Evolutionary conservation across 2,888 invertebrate species (phyloP).

Genomic region (Endomychus coccineus): DNA sequence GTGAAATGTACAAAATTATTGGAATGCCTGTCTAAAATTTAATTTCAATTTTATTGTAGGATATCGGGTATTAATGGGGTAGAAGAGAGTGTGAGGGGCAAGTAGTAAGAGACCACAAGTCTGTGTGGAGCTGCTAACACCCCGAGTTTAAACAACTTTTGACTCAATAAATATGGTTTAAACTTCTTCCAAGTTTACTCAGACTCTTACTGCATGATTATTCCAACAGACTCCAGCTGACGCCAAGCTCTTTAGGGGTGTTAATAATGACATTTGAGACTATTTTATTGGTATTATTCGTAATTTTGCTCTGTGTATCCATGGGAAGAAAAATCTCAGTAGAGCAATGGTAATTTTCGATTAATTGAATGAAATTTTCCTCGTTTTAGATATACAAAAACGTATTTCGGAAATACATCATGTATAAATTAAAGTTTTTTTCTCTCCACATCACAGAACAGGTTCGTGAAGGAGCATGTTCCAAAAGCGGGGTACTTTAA

Average conservation of each 20-base stretch:
- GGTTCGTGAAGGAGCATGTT: too few relatives aligned
- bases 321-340: too few relatives aligned
- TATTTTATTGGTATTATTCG: too few relatives aligned
- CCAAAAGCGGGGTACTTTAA: too few relatives aligned
- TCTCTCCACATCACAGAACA: too few relatives aligned
- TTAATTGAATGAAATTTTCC: too few relatives aligned
- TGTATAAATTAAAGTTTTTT: too few relatives aligned
- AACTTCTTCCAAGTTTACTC: slow-evolving; percentile 33
- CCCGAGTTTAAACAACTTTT: slow-evolving; percentile 31
- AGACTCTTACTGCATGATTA: slow-evolving; percentile 35
- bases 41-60: neutral
- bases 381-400: too few relatives aligned
- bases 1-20: neutral
- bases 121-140: slow-evolving; percentile 18
- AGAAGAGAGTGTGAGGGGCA: slow-evolving; percentile 13
- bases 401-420: too few relatives aligned
- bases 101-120: slow-evolving; percentile 15
- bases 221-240: slow-evolving; percentile 36
- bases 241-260: slow-evolving; percentile 24
- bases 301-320: too few relatives aligned
- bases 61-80: slow-evolving; percentile 1
- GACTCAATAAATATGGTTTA: slow-evolving; percentile 37
- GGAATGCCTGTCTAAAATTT: neutral
- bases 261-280: slow-evolving; percentile 7
- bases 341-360: too few relatives aligned